These are phyloP conservation scores for Osedax frankpressi DNA, from an alignment of 2,888 invertebrate genomes.

Conservation along the genomic window DNA sequence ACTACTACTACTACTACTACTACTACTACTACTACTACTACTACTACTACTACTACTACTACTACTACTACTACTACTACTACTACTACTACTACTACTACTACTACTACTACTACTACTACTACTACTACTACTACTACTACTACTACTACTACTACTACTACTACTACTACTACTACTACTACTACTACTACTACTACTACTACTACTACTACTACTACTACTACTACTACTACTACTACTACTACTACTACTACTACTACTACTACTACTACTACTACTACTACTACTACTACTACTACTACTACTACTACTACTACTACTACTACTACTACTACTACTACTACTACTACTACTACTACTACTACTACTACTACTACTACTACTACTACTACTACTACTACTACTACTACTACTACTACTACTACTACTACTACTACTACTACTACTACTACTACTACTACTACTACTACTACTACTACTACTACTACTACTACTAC, in stretches of 20 bases:
- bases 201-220: background rate
- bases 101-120: background rate
- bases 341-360: background rate
- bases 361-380: too few species aligned
- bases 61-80: background rate
- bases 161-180: background rate
- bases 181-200: background rate
- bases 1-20: background rate
- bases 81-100: background rate
- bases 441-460: background rate
- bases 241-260: background rate
- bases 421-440: too few species aligned
- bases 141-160: background rate
- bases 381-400: too few species aligned
- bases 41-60: background rate
- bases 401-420: too few species aligned
- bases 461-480: background rate
- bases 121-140: background rate
- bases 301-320: background rate
- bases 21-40: background rate
- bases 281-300: background rate
- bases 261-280: background rate
- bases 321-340: background rate
- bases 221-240: background rate
- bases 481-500: background rate